Percentiles rank a stretch among this genome's conserved stretches.
phyloP scores from a whole-genome alignment of 2,888 invertebrate species.

The Glyphotaelius pellucidus region DNA sequence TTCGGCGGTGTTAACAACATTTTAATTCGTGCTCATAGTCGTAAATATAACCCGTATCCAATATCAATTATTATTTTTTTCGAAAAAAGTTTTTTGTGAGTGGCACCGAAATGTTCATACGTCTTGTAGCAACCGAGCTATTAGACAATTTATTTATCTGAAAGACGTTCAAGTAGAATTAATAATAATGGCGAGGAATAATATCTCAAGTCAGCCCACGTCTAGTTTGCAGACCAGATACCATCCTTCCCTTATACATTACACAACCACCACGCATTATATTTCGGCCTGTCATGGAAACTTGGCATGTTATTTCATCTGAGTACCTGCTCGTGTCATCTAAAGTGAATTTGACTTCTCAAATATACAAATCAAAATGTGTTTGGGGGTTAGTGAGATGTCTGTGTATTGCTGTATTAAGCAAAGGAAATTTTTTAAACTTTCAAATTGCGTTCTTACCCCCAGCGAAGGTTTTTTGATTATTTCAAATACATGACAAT shows the following conservation, averaged over 20 bases:
- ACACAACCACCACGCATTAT: not conserved
- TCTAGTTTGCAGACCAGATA: not conserved
- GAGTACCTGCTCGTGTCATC: too few species aligned
- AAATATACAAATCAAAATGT: too few species aligned
- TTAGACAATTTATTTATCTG: not conserved
- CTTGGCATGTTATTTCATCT: not conserved
- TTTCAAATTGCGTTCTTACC: too few species aligned
- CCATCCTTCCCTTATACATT: not conserved
- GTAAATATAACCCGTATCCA: conserved; percentile 13
- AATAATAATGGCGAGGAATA: not conserved
- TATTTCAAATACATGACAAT: too few species aligned
- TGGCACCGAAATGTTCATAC: not conserved
- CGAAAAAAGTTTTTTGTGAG: not conserved
- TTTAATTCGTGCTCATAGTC: conserved; percentile 30
- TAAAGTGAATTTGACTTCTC: too few species aligned
- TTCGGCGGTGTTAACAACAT: conserved; percentile 28
- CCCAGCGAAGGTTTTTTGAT: too few species aligned
- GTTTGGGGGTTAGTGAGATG: too few species aligned
- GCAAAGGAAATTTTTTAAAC: too few species aligned
- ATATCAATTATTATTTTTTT: not conserved
- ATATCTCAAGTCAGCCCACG: not conserved
- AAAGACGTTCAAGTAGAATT: not conserved
- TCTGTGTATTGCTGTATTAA: too few species aligned
- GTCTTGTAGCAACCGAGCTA: not conserved
- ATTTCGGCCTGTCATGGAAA: not conserved